These are phyloP conservation scores for Drosophila rellima DNA, from an alignment of 2,888 invertebrate genomes.

Conservation along the genomic window DNA sequence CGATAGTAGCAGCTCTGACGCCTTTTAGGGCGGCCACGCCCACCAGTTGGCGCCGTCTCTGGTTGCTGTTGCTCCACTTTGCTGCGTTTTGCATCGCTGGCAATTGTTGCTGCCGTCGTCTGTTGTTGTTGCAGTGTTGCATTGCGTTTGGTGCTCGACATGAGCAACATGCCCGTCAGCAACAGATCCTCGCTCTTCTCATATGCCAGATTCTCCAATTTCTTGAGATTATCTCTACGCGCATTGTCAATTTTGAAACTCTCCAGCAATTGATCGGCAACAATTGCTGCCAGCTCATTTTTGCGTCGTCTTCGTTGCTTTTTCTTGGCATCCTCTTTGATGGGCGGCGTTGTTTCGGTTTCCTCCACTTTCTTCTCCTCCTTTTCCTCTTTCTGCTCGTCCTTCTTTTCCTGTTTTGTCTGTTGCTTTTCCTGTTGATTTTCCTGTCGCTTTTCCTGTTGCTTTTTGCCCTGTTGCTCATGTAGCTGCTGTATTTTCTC, in stretches of 20 bases:
- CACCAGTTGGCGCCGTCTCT: slow-evolving; percentile 7
- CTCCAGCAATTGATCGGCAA: slow-evolving; percentile 85
- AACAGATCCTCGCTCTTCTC: slow-evolving; percentile 85
- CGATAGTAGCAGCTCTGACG: slow-evolving; percentile 70
- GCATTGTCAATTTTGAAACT: slow-evolving; percentile 86
- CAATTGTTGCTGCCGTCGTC: slow-evolving; percentile 20
- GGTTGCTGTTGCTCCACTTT: slow-evolving; percentile 21
- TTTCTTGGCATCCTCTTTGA: slow-evolving; percentile 67
- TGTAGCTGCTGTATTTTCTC: neutral
- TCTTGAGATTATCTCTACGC: slow-evolving; percentile 84
- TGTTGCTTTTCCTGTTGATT: neutral
- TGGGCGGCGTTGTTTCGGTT: neutral
- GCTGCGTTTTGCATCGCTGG: slow-evolving; percentile 38
- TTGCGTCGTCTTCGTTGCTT: slow-evolving; percentile 84
- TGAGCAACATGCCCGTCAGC: slow-evolving; percentile 84
- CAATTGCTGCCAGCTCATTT: slow-evolving; percentile 85
- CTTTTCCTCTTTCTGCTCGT: neutral
- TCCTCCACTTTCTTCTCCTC: neutral
- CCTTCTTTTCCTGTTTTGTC: neutral
- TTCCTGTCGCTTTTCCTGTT: neutral
- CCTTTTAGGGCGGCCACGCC: slow-evolving; percentile 58
- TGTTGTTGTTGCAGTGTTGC: slow-evolving; percentile 54
- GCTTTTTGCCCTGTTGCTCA: neutral
- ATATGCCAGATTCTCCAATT: slow-evolving; percentile 85
- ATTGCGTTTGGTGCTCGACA: slow-evolving; percentile 85